phyloP scores from a whole-genome alignment of 2,113 vertebrate species.

The Cyanoliseus patagonus region DNA sequence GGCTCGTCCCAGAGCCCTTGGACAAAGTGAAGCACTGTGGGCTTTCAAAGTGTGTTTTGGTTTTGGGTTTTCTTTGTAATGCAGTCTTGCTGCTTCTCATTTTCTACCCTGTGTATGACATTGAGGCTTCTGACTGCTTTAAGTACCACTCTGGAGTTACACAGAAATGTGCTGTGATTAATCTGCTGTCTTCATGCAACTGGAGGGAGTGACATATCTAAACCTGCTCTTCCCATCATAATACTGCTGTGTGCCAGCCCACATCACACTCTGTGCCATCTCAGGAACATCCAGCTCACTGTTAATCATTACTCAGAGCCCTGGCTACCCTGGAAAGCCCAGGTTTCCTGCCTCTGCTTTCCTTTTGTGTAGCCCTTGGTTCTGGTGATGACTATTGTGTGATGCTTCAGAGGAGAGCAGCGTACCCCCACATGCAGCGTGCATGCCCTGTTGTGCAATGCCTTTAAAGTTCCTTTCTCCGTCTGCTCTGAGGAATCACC shows the following conservation, averaged over 20 bases:
- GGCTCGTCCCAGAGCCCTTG: not conserved
- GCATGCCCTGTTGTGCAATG: not conserved
- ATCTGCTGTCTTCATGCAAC: not conserved
- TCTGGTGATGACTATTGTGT: not conserved
- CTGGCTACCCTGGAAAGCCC: not conserved
- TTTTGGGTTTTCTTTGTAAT: too few species aligned
- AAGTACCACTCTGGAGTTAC: not conserved
- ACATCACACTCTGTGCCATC: not conserved
- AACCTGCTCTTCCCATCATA: not conserved
- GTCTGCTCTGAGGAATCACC: not conserved
- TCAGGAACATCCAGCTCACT: not conserved
- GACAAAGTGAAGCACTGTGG: not conserved
- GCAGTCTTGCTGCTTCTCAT: accelerated
- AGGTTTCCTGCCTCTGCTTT: not conserved
- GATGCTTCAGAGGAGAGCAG: not conserved
- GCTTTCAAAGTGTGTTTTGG: not conserved
- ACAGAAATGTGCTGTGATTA: not conserved
- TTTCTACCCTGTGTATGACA: accelerated
- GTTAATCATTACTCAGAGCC: not conserved
- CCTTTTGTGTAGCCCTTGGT: accelerated
- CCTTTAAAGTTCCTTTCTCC: not conserved
- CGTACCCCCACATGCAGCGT: accelerated
- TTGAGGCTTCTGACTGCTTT: not conserved
- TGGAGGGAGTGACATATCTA: not conserved
- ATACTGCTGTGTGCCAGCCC: not conserved